Conservation (phyloP, 37 sponge, comb jelly and placozoan species). For the Chondrilla cf. caribensis region DNA sequence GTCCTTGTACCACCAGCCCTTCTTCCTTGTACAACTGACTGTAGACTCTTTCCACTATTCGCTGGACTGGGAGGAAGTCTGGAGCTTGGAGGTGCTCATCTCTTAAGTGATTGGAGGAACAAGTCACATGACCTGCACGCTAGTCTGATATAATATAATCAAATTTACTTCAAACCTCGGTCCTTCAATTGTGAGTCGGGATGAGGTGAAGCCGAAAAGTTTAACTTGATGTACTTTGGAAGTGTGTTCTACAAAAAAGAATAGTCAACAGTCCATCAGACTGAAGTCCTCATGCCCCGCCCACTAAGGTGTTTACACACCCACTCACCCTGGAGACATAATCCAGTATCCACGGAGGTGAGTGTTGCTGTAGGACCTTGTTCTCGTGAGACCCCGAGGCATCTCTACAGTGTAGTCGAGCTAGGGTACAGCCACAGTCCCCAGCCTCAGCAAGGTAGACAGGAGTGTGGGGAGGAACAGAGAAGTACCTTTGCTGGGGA, state of each 20-base stretch:
- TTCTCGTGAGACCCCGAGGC: slow-evolving; percentile 54
- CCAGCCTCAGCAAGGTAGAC: slow-evolving; percentile 73
- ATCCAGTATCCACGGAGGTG: slow-evolving; percentile 74
- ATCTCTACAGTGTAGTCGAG: slow-evolving; percentile 52
- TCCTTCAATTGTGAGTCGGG: neutral
- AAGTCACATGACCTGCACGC: no score
- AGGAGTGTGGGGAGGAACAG: slow-evolving; percentile 83
- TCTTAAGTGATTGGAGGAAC: neutral
- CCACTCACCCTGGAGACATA: slow-evolving; percentile 59
- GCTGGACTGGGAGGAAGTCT: slow-evolving; percentile 57
- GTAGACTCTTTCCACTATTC: slow-evolving; percentile 55
- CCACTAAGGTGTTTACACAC: no score
- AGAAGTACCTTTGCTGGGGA: slow-evolving; percentile 46
- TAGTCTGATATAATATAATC: no score
- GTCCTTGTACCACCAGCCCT: slow-evolving; percentile 26
- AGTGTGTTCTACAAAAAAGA: slow-evolving; percentile 3
- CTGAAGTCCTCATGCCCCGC: no score
- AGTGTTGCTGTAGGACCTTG: slow-evolving; percentile 36
- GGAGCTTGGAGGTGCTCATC: slow-evolving; percentile 51
- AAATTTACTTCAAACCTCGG: neutral
- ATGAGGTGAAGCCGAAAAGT: slow-evolving; percentile 7
- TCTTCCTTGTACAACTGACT: slow-evolving; percentile 40
- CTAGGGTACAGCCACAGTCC: slow-evolving; percentile 74
- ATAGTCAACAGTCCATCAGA: no score
- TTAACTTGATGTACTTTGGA: slow-evolving; percentile 6